Base-by-base conservation (phyloP, 2,797 vertebrate species). In the Anabas testudineus region DNA sequence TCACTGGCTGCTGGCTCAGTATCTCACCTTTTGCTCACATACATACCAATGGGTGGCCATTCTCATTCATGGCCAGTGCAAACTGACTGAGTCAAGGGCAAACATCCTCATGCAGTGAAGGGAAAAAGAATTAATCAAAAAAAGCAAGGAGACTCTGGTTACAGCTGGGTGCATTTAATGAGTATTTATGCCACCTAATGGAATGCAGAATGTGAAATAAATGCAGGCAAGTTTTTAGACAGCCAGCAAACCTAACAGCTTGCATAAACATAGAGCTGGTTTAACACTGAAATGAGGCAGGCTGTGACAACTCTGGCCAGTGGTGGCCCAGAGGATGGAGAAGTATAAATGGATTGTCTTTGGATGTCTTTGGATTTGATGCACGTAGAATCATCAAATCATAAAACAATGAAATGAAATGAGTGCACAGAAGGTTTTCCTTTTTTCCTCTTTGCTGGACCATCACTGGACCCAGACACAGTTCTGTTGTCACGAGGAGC, bases 121-220 rank as follows among this genome's bases (percentile, higher is more conserved):
- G 67, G 68, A 65, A 60, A 73, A 64, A 59, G 48, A 85, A 85
- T 77, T 76, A 56, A 88, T 85, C 48, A 77, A 30, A 68, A 71
- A 71, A 62, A 74, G 64, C 62, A 72, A 54, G 69, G 37, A 76
- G 81, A 64, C 62, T 80, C n/a, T 58, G 70, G 86, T 78, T 76
- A 80, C 87, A 80, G 88, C 83, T 55, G 81, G 87, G 67, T 67
- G 88, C 59, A 60, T 86, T 79, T 88, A 89, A 90, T 88, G 80
- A 84, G 78, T 82, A 49, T 87, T 87, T 83, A 82, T 73, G 81
- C 51, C 71, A 19, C 65, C 76, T 85, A 87, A 86, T 76, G 64
- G 63, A 57, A 84, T 54, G 67, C 77, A 80, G 80, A 67, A 52
- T 45, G 80, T 71, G 84, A 72, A 80, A 88, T 77, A 63, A 86